These are phyloP conservation scores for Leptocoma aspasia DNA, from an alignment of 2,113 vertebrate genomes.

Conservation along the genomic window DNA sequence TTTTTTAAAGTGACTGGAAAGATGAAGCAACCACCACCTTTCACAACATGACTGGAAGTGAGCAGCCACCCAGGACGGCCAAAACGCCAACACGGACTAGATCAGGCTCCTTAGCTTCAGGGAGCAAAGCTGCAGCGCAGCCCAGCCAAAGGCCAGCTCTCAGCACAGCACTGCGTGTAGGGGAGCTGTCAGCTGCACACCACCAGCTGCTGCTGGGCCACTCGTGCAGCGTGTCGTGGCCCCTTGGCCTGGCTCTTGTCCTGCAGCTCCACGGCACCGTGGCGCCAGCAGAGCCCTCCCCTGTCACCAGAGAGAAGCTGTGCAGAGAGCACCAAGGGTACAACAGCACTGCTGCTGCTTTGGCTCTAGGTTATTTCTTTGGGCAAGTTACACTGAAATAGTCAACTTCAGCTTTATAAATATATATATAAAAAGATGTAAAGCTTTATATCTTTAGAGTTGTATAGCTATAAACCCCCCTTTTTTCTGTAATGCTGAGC, in stretches of 20 bases:
- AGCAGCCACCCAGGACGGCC: neutral
- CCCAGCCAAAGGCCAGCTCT: neutral
- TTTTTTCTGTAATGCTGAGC: neutral
- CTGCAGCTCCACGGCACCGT: fast-evolving
- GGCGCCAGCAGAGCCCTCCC: neutral
- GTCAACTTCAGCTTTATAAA: neutral
- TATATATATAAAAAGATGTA: too few relatives aligned
- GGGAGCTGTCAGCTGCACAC: neutral
- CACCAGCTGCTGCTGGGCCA: neutral
- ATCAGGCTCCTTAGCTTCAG: neutral
- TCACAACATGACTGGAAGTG: neutral
- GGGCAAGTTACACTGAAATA: neutral
- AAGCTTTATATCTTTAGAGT: neutral
- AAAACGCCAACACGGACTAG: neutral
- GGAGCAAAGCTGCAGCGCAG: neutral
- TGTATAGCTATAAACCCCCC: neutral
- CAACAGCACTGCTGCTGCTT: neutral
- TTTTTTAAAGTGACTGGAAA: neutral
- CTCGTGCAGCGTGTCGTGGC: neutral
- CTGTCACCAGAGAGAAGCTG: fast-evolving
- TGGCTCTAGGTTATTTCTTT: neutral
- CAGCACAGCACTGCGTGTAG: neutral
- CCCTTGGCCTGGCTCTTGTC: neutral
- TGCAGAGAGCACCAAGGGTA: neutral
- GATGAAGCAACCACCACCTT: neutral